Percentiles rank a stretch among this genome's conserved stretches.
Evolutionary conservation across 2,113 vertebrate genomes (phyloP).

Genomic region (Puffinus mauretanicus): DNA sequence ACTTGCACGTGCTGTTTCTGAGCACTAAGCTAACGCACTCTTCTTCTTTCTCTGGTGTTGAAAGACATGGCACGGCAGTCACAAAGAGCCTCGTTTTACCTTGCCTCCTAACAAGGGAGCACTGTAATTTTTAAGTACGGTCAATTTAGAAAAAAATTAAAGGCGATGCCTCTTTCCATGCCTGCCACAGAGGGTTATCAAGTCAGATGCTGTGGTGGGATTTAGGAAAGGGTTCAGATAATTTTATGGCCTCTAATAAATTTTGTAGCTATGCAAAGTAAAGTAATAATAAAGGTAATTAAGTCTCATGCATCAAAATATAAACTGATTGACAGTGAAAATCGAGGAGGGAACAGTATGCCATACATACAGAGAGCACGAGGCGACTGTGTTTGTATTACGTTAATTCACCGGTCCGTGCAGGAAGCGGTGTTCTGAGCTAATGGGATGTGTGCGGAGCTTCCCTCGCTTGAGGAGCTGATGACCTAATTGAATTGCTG

Average conservation of each 20-base stretch:
- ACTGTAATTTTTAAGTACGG: neutral
- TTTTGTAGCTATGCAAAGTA: neutral
- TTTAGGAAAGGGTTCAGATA: neutral
- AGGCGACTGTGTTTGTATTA: neutral
- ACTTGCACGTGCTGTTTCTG: fast-evolving
- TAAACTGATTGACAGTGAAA: neutral
- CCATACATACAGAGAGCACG: neutral
- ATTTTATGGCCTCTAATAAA: neutral
- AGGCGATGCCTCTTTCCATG: neutral
- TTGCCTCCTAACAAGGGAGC: neutral
- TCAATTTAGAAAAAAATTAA: no score
- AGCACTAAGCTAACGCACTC: fast-evolving
- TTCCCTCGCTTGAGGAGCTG: neutral
- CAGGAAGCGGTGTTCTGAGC: neutral
- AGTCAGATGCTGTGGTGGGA: neutral
- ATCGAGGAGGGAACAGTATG: neutral
- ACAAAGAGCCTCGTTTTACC: neutral
- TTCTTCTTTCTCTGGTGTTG: neutral
- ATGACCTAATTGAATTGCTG: neutral
- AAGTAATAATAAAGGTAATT: neutral
- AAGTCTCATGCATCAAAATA: neutral
- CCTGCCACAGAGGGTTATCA: neutral
- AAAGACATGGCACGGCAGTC: neutral
- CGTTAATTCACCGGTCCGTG: fast-evolving
- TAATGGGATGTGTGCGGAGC: neutral